Evolutionary conservation across 1,140 invertebrate species (phyloP).

Genomic region (Tetramorium parvispinum): DNA sequence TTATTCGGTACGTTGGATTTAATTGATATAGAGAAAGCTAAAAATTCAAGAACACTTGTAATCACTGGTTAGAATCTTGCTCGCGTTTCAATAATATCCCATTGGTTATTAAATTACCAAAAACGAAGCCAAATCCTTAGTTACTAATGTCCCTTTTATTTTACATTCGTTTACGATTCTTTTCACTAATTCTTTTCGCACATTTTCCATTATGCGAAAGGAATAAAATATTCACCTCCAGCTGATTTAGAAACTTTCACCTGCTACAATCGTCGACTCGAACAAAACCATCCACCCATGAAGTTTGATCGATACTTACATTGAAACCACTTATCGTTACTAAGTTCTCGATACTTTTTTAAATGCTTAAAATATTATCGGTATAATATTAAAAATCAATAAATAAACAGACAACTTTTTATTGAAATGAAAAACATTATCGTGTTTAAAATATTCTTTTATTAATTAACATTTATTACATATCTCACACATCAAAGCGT

Average conservation of each 20-base stretch:
- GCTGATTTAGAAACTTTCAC: constrained; percentile 24
- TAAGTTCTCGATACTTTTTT: background rate
- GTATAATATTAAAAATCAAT: background rate
- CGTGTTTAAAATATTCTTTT: background rate
- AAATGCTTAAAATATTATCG: background rate
- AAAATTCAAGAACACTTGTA: background rate
- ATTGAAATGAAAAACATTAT: background rate
- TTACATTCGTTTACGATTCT: constrained; percentile 75
- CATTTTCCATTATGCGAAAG: constrained; percentile 73
- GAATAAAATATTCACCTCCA: background rate
- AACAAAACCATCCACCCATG: constrained; percentile 2
- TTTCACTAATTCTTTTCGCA: constrained; percentile 73
- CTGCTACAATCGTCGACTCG: background rate
- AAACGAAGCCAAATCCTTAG: constrained; percentile 80
- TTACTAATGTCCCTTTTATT: constrained; percentile 66
- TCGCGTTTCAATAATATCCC: background rate
- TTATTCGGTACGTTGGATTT: constrained; percentile 72
- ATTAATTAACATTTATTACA: constrained; percentile 23
- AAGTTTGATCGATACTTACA: constrained; percentile 71
- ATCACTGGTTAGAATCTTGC: background rate
- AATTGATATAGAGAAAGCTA: constrained; percentile 66
- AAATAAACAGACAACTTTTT: background rate
- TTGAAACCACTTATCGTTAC: background rate
- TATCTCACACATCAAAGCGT: background rate
- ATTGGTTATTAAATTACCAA: constrained; percentile 75